A percentile compares a stretch with the other conserved stretches of the same genome.
phyloP scores from a whole-genome alignment of 1,140 invertebrate species.

The Dreissena rostriformis region DNA sequence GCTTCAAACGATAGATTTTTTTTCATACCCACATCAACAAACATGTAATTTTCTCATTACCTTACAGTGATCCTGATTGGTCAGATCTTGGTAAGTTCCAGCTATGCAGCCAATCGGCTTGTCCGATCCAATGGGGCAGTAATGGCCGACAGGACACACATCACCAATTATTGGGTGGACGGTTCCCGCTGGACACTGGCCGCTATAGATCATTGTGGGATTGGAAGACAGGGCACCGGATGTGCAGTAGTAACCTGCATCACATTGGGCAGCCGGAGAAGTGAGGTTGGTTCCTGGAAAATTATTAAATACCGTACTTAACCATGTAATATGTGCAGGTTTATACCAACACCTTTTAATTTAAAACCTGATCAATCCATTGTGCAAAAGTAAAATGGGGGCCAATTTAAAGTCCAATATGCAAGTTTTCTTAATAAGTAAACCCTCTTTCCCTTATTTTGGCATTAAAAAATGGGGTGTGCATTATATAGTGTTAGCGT shows the following conservation, averaged over 20 bases:
- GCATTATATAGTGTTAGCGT: too few relatives aligned
- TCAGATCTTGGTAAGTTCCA: constrained; percentile 76
- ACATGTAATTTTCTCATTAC: neutral
- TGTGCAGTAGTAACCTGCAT: constrained; percentile 73
- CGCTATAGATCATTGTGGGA: constrained; percentile 73
- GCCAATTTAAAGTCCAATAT: too few relatives aligned
- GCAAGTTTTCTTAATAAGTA: too few relatives aligned
- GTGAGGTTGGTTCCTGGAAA: constrained; percentile 74
- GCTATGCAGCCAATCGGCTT: constrained; percentile 76
- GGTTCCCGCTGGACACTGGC: constrained; percentile 73
- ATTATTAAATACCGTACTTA: constrained; percentile 8
- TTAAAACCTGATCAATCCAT: too few relatives aligned
- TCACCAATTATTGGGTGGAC: constrained; percentile 78
- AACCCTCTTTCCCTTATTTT: too few relatives aligned
- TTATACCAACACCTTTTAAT: too few relatives aligned
- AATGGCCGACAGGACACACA: constrained; percentile 77
- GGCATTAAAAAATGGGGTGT: too few relatives aligned
- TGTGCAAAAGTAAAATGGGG: too few relatives aligned
- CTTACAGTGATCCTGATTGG: constrained; percentile 74
- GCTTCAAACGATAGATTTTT: too few relatives aligned
- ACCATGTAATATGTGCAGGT: too few relatives aligned
- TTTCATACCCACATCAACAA: too few relatives aligned
- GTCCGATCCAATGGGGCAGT: constrained; percentile 75
- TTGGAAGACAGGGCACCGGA: constrained; percentile 73
- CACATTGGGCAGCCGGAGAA: constrained; percentile 70